Evolutionary conservation across 2,888 invertebrate species (phyloP).

Genomic region (Diplazon laetatorius): DNA sequence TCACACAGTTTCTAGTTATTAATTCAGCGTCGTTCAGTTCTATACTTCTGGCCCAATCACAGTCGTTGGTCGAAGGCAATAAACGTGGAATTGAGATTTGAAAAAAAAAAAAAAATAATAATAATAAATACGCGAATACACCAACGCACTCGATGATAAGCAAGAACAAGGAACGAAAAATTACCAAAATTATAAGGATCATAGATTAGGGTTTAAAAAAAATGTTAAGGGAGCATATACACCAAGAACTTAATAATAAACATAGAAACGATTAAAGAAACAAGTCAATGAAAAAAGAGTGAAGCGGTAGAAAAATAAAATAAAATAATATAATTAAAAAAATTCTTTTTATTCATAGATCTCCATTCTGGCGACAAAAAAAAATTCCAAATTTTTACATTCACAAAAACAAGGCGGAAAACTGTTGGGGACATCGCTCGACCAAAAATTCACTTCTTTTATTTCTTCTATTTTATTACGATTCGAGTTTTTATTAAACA

Average conservation of each 20-base stretch:
- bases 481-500: constrained; percentile 81
- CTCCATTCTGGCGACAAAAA: too few species aligned
- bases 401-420: background rate
- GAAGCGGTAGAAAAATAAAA: too few species aligned
- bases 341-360: too few species aligned
- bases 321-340: too few species aligned
- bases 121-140: too few species aligned
- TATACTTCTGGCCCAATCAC: constrained; percentile 54
- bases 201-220: too few species aligned
- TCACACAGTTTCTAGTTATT: constrained; percentile 48
- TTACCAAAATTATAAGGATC: too few species aligned
- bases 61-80: constrained; percentile 55
- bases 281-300: too few species aligned
- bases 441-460: constrained; percentile 64
- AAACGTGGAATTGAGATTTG: constrained; percentile 28
- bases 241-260: too few species aligned
- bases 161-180: background rate
- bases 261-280: too few species aligned
- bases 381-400: too few species aligned
- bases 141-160: background rate
- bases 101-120: constrained; percentile 8
- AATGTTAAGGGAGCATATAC: too few species aligned
- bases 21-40: constrained; percentile 39
- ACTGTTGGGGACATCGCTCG: constrained; percentile 47
- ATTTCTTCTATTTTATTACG: constrained; percentile 80